Evolutionary conservation across 2,113 vertebrate genomes (phyloP).

Genomic region (Coracopsis vasa): DNA sequence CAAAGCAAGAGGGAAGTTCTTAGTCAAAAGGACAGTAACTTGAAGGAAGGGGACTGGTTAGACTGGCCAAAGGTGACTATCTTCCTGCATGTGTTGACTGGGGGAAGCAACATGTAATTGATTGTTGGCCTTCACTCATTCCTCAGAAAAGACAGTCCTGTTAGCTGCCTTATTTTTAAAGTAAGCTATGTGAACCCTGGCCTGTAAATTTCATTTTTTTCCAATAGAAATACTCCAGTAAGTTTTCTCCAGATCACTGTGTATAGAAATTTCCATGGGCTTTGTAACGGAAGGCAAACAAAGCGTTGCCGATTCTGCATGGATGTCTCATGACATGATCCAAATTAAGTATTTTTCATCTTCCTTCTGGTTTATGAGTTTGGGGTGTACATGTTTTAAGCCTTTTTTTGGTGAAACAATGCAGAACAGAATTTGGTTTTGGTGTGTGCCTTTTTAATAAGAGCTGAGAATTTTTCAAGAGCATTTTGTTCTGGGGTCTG

Average conservation of each 20-base stretch:
- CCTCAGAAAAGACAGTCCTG: not conserved
- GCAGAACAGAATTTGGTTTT: not conserved
- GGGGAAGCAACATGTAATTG: not conserved
- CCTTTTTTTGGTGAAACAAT: not conserved
- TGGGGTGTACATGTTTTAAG: not conserved
- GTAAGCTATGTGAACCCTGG: not conserved
- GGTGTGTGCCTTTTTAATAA: not conserved
- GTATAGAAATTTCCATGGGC: not conserved
- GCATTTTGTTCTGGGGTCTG: not conserved
- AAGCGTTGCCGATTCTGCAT: not conserved
- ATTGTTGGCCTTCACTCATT: not conserved
- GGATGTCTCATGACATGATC: not conserved
- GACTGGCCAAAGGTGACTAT: not conserved
- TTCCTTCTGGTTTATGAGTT: not conserved
- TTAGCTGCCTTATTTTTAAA: not conserved
- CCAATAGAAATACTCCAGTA: not conserved
- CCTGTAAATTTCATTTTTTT: not conserved
- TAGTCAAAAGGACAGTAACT: not conserved
- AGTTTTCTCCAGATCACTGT: not conserved
- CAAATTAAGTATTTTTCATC: not conserved
- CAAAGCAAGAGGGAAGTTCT: not conserved
- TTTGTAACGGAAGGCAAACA: not conserved
- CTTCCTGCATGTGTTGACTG: not conserved
- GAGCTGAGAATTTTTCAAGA: not conserved
- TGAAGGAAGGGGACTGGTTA: not conserved